A percentile compares a stretch with the other conserved stretches of the same genome.
These are phyloP conservation scores for Bombyx mori DNA, from an alignment of 1,140 invertebrate species.

Conservation along the genomic window ASM3026992v2 NC_085125.1:7135501-7136000, in stretches of 20 bases:
- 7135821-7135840: conserved; percentile 24
- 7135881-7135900: conserved; percentile 29
- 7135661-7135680: too few relatives aligned
- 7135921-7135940: conserved; percentile 30
- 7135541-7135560: too few relatives aligned
- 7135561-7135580: too few relatives aligned
- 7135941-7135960: conserved; percentile 2
- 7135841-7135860: conserved; percentile 45
- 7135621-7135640: too few relatives aligned
- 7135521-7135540: too few relatives aligned
- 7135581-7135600: background rate
- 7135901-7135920: conserved; percentile 45
- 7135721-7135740: too few relatives aligned
- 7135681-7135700: too few relatives aligned
- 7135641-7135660: too few relatives aligned
- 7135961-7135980: conserved; percentile 7
- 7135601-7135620: background rate
- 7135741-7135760: background rate
- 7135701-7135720: too few relatives aligned
- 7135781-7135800: conserved; percentile 2
- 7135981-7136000: conserved; percentile 8
- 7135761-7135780: conserved; percentile 6
- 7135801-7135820: conserved; percentile 20
- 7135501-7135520: too few relatives aligned
- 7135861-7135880: conserved; percentile 47